Evolutionary conservation across 1,140 invertebrate species (phyloP), one percentile per base, ranked within the genome.

Genomic region (Drosophila yakuba): DNA sequence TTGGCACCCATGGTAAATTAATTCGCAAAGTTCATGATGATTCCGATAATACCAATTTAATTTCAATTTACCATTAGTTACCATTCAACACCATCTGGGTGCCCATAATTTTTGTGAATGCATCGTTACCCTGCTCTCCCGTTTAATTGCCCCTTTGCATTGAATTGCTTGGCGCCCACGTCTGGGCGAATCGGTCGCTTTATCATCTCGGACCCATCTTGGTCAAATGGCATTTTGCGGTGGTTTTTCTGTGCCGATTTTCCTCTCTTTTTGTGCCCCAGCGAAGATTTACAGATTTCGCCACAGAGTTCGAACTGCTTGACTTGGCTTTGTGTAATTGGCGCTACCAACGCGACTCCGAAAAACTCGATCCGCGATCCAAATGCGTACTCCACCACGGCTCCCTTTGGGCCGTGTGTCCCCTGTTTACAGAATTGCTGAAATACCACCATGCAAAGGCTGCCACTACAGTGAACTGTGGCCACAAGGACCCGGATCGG

Each of bases 231-330:
- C 76, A 84, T 78, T 78, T 80, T 45, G 50, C 32, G 47, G 51
- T 39, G 51, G n/a, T 45, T 81, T 82, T 56, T 63, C 52, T 51
- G 25, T 32, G 36, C 60, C 59, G 39, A 48, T 59, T 59, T 63
- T 64, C 51, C n/a, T 25, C 25, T 35, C 41, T 38, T 45, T 44
- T 63, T 51, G 45, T 52, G 32, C 2, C 20, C 55, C 62, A 51
- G 62, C 58, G 47, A 50, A 81, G 82, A 85, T 85, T 81, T 81
- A 56, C 68, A 80, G 81, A 85, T 84, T 85, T 84, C 67, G 62
- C 57, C 69, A 57, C 67, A 72, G 39, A 52, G 59, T 45, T 56
- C 52, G 32, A 44, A 64, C 51, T 38, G 54, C 69, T 39, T 58
- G 44, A 41, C 54, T 63, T 44, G 41, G 50, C 54, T 81, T 76